Evolutionary conservation across 2,797 vertebrate species (phyloP), one percentile per base, ranked within the genome.

Genomic region (Naso thynnoides): DNA sequence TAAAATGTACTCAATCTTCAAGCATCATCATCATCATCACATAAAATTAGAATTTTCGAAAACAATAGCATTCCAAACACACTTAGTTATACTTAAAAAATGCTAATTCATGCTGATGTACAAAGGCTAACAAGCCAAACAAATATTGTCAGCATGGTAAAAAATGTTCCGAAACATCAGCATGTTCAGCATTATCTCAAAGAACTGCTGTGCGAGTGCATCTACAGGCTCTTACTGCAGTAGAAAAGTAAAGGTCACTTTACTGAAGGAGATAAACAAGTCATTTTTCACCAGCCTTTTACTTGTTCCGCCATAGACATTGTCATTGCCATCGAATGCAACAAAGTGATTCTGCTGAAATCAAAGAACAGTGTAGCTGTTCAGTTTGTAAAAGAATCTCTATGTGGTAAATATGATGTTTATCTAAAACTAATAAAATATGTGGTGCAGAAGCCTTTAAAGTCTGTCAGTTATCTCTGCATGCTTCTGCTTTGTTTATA

Each of bases 261-360:
- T 11, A 52, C 36, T 59, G 50, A 31, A 38, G 19, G 47, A 53
- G n/a, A 62, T 54, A 63, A 81, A 61, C 47, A 65, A 42, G 18
- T 38, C 5, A 44, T 68, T 67, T 67, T 64, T 76, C 42, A 61
- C 81, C 47, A 57, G 45, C 5, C 23, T 45, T 82, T 61, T n/a
- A 33, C 31, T 54, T 48, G 8, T 53, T 56, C 59, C 27, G 29
- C 26, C 33, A 41, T 41, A 9, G 33, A 8, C 24, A 21, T 45
- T 44, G 39, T 41, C 47, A 42, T 6, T 21, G 26, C 8, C 48
- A 26, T 27, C 27, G 65, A 50, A 36, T 5, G 50, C 36, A 29
- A 7, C 16, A 26, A 6, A 29, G 39, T 1, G 23, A 36, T 18
- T 66, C 16, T 38, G 21, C 45, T 68, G 39, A 52, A 70, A 66